Evolutionary conservation across 2,888 invertebrate genomes (phyloP), one percentile per base, ranked within the genome.

Genomic region (Diplazon laetatorius): DNA sequence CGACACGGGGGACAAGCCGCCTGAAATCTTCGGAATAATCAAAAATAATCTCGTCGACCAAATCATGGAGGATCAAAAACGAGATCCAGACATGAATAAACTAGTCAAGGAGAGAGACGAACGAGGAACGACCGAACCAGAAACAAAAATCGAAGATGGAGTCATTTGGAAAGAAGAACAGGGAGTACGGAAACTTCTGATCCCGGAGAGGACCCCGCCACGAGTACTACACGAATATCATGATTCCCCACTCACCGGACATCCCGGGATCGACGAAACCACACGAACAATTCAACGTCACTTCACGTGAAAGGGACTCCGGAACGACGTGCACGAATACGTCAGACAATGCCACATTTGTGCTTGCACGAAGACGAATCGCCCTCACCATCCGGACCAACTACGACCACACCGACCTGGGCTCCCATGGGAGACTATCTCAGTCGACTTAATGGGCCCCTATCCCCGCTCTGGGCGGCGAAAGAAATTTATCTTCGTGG

Each of bases 401-500:
- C 42, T 42, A 22, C n/a, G 16, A 0, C 52, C 52, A 1, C 52
- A 52, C 22, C 52, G 6, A 1, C 52, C 52, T 2, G 3, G 2
- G 3, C 1, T 1, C 0, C 42, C 59, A 2, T 42, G 30, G 46
- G 46, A 30, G 0, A 62, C 46, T 0, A 10, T 62, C 9, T 44
- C 62, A 0, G n/a, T 62, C 16, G 62, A 62, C 16, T 16, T 62
- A 0, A 30, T 62, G 44, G 62, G 62, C 0, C 46, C 62, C 8
- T 62, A 46, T 12, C 62, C 46, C 0, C 25, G 30, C 14, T 10
- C 46, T 0, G 30, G 30, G 2, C 8, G 16, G 0, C 25, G 46
- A 8, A 62, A 62, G 12, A 65, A 62, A 6, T 77, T 72, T 42
- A 55, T 83, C 14, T 59, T 83, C 14, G 84, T 83, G 1, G 50